Evolutionary conservation across 2,888 invertebrate species (phyloP).

Genomic region (Drosophila meridionalis): DNA sequence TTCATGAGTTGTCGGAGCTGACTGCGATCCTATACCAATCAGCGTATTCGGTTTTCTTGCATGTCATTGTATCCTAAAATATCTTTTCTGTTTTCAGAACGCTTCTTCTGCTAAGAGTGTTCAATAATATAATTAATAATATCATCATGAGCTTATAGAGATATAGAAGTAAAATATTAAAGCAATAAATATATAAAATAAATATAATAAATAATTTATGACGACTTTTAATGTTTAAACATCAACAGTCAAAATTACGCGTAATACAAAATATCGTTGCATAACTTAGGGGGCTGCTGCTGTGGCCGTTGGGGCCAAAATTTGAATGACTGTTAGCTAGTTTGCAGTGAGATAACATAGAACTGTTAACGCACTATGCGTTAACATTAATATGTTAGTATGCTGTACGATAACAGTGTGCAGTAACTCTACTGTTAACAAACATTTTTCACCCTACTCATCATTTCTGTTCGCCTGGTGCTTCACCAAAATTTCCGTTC

Average conservation of each 20-base stretch:
- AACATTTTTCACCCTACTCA: background rate
- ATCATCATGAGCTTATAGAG: too few relatives aligned
- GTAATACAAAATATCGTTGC: background rate
- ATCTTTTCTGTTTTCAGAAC: background rate
- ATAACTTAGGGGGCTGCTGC: background rate
- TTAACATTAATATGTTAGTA: background rate
- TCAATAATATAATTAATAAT: too few relatives aligned
- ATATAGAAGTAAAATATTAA: too few relatives aligned
- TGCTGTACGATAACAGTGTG: too few relatives aligned
- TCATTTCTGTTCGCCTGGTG: background rate
- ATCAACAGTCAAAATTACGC: background rate
- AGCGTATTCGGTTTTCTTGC: too few relatives aligned
- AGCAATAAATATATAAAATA: background rate
- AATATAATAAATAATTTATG: background rate
- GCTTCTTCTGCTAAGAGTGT: background rate
- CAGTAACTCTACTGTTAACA: background rate
- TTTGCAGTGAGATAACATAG: background rate
- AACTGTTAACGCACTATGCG: background rate
- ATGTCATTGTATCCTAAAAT: background rate
- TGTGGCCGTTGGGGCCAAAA: too few relatives aligned
- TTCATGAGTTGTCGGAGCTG: background rate
- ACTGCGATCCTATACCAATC: background rate
- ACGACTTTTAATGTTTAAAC: background rate
- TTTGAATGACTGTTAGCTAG: too few relatives aligned
- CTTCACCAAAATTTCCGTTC: too few relatives aligned